These are phyloP conservation scores for Microtus richardsoni DNA, from an alignment of 2,113 vertebrate genomes.

Conservation along the genomic window DNA sequence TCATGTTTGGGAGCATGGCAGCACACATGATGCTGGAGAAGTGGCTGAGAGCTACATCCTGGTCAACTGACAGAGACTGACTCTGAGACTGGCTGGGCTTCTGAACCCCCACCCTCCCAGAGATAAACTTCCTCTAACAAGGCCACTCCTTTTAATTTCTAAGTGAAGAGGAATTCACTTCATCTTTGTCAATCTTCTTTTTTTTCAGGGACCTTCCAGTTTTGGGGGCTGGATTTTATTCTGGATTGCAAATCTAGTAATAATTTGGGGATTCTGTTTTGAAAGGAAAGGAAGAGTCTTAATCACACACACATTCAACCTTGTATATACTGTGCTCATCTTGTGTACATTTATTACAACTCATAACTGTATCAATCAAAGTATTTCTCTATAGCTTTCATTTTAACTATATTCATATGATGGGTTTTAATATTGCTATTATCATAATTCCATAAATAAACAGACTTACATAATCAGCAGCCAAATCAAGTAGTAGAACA, in stretches of 20 bases:
- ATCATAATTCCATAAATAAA: neutral
- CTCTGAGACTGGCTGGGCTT: neutral
- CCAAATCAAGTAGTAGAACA: neutral
- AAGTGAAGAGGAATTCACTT: neutral
- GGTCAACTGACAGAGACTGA: neutral
- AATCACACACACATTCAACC: neutral
- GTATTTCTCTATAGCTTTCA: neutral
- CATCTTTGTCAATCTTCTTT: neutral
- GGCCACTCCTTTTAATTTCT: neutral
- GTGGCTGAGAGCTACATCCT: no score
- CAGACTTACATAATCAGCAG: neutral
- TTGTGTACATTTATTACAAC: neutral
- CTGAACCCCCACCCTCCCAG: neutral
- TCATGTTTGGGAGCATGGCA: neutral
- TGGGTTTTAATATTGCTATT: neutral
- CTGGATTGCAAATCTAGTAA: neutral
- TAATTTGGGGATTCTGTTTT: neutral
- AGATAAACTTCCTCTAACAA: neutral
- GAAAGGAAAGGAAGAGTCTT: neutral
- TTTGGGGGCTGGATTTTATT: neutral
- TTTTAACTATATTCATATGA: neutral
- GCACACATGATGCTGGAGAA: neutral
- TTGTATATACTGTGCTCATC: neutral
- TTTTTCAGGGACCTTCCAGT: neutral
- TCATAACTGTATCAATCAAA: neutral